phyloP scores from a whole-genome alignment of 2,888 invertebrate species.

The Mycogona germanica region DNA sequence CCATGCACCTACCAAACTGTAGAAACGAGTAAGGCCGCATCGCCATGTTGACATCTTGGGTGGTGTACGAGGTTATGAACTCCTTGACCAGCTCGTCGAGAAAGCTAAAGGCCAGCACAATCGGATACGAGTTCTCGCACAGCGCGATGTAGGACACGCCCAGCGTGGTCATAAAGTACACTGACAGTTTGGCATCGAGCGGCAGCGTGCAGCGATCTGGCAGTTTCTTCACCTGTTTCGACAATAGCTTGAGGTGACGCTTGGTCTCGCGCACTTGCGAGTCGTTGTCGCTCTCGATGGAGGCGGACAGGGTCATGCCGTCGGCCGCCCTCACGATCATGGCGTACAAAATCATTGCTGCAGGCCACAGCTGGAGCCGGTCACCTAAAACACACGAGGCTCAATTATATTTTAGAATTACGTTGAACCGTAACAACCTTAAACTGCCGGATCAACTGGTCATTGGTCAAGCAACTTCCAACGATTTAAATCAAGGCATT shows the following conservation, averaged over 20 bases:
- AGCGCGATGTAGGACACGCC: constrained; percentile 35
- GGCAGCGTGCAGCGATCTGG: constrained; percentile 35
- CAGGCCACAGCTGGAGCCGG: too few species aligned
- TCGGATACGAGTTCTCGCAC: constrained; percentile 35
- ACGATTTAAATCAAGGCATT: too few species aligned
- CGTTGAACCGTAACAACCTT: too few species aligned
- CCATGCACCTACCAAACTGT: constrained; percentile 35
- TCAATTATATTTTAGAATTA: too few species aligned
- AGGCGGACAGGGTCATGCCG: constrained; percentile 33
- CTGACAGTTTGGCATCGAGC: constrained; percentile 28
- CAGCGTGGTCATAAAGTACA: constrained; percentile 35
- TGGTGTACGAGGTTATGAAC: constrained; percentile 34
- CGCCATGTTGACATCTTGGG: constrained; percentile 30
- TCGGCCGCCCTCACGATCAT: constrained; percentile 30
- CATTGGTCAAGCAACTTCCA: too few species aligned
- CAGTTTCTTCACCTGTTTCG: constrained; percentile 29
- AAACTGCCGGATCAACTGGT: too few species aligned
- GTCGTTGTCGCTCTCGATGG: constrained; percentile 31
- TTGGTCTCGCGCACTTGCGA: constrained; percentile 31
- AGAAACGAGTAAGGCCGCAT: constrained; percentile 38
- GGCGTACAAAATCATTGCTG: constrained; percentile 21
- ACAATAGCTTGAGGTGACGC: constrained; percentile 31
- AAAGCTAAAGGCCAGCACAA: constrained; percentile 37
- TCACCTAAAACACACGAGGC: too few species aligned
- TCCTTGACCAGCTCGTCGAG: constrained; percentile 37